Evolutionary conservation across 1,140 invertebrate genomes (phyloP), one percentile per base, ranked within the genome.

Genomic region (Drosophila ironensis): DNA sequence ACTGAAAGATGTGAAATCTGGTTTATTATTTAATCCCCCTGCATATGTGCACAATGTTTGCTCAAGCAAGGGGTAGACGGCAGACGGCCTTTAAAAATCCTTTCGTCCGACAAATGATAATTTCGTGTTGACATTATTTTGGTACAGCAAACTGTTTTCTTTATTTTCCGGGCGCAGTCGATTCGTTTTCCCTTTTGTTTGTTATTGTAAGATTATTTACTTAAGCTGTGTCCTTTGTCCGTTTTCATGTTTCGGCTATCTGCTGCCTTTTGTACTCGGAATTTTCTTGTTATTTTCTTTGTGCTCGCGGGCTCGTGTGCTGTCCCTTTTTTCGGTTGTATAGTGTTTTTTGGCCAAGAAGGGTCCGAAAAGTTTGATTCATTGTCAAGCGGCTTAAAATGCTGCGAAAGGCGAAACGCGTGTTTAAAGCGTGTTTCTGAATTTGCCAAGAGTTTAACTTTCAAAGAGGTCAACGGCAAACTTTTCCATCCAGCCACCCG

Each of bases 351-450:
- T n/a, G 9, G 17, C n/a, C 22, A 1, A 2, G 17, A 64, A 64
- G 24, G 60, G 57, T 30, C 16, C 33, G 6, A 46, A 25, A 30
- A 38, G 42, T 63, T 46, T 40, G 56, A 30, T 46, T 47, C 42
- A 40, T 61, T 63, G 60, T 63, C 57, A 33, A 35, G 50, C 63
- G 63, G 64, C 64, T 68, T 68, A 68, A 56, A 56, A 47, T 54
- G 48, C 56, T 56, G 33, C 30, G 38, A 35, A 52, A 45, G 19
- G 22, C 44, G 57, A 40, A 64, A 63, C 41, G n/a, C n/a, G 44
- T 41, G 63, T 42, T 68, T 67, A 68, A 54, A 67, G 40, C 33
- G 17, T 30, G 61, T 46, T 40, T 50, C 25, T 24, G 46, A 54
- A 19, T 53, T 42, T 42, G 19, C 41, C 25, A 20, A 30, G 40